A percentile compares a stretch with the other conserved stretches of the same genome.
phyloP scores from a whole-genome alignment of 2,113 vertebrate genomes.

The Lathamus discolor region DNA sequence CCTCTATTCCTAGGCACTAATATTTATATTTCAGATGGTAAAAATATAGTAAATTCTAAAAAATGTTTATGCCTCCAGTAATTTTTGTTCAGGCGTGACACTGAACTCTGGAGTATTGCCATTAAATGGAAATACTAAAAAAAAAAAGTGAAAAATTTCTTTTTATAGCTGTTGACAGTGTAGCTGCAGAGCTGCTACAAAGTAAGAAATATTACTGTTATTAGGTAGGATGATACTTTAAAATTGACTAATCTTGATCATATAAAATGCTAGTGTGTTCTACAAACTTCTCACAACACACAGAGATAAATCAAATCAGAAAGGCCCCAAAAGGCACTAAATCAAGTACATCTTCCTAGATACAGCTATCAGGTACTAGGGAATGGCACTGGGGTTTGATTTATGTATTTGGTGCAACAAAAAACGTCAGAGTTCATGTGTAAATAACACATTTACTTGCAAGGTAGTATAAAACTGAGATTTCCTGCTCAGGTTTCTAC shows the following conservation, averaged over 20 bases:
- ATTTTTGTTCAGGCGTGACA: neutral
- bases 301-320: neutral
- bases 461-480: neutral
- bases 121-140: neutral
- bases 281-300: neutral
- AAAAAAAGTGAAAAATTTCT: neutral
- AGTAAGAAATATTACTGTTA: neutral
- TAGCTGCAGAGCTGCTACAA: neutral
- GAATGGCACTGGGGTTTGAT: neutral
- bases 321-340: neutral
- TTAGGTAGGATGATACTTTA: neutral
- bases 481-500: neutral
- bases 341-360: neutral
- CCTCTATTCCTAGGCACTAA: neutral
- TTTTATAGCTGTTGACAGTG: neutral
- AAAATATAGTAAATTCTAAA: neutral
- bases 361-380: neutral
- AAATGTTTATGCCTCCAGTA: neutral
- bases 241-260: neutral
- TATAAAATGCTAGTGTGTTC: neutral
- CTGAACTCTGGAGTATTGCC: neutral
- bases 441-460: neutral
- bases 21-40: neutral
- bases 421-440: neutral
- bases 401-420: neutral